phyloP scores from a whole-genome alignment of 2,113 vertebrate genomes.

The Myanophis thanlyinensis region DNA sequence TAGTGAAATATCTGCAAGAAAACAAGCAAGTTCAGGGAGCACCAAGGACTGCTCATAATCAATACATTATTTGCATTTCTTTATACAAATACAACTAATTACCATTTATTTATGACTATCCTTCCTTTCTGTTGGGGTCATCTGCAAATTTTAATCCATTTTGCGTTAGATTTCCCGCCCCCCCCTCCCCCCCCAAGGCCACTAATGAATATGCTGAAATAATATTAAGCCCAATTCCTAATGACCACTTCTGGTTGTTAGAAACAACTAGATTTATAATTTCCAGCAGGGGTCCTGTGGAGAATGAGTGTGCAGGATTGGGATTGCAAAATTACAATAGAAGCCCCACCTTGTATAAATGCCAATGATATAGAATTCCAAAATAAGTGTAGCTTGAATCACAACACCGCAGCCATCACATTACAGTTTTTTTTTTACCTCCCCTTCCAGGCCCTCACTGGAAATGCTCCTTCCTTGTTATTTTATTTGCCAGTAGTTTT shows the following conservation, averaged over 20 bases:
- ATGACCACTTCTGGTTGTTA: background rate
- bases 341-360: background rate
- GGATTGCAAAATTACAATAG: background rate
- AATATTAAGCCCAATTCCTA: constrained; percentile 29
- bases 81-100: constrained; percentile 38
- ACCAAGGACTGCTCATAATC: background rate
- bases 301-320: background rate
- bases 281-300: background rate
- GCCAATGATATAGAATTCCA: background rate
- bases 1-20: background rate
- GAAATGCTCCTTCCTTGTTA: background rate
- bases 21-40: background rate
- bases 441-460: background rate
- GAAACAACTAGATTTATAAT: constrained; percentile 7
- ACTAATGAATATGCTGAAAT: constrained; percentile 40
- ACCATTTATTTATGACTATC: constrained; percentile 36
- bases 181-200: constrained; percentile 3
- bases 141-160: constrained; percentile 39
- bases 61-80: constrained; percentile 19
- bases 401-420: background rate
- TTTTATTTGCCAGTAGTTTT: constrained; percentile 15
- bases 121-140: constrained; percentile 22
- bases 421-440: background rate
- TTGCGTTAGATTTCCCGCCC: constrained; percentile 33
- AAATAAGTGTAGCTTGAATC: background rate